Percentiles rank a stretch among this genome's conserved stretches.
phyloP scores from a whole-genome alignment of 1,140 invertebrate species.

The Drosophila bifasciata region DNA sequence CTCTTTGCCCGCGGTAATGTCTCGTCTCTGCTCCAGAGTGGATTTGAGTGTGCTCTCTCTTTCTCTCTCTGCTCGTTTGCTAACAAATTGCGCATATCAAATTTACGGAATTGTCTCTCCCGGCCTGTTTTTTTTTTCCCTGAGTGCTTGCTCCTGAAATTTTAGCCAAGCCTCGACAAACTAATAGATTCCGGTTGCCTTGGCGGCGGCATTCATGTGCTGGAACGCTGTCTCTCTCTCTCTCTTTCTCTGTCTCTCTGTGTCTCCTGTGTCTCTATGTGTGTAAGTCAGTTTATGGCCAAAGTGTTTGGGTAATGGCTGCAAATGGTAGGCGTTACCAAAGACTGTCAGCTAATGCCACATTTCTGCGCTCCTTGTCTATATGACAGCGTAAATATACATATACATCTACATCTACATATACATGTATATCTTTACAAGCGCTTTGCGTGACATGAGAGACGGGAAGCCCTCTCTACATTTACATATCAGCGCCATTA shows the following conservation, averaged over 20 bases:
- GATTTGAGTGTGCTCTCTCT: background rate
- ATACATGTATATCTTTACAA: constrained; percentile 52
- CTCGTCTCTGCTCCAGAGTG: too few relatives aligned
- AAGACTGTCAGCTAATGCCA: constrained; percentile 58
- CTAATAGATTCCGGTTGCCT: constrained; percentile 78
- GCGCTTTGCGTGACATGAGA: constrained; percentile 70
- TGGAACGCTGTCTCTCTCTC: constrained; percentile 4
- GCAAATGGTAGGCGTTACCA: constrained; percentile 74
- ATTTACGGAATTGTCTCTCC: constrained; percentile 75
- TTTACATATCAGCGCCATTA: constrained; percentile 75
- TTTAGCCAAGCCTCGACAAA: constrained; percentile 64
- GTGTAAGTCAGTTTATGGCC: constrained; percentile 33
- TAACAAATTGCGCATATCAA: constrained; percentile 82
- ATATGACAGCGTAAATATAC: constrained; percentile 6
- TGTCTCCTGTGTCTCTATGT: background rate
- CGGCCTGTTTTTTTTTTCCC: constrained; percentile 13
- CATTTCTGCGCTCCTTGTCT: constrained; percentile 56
- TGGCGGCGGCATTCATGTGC: constrained; percentile 10
- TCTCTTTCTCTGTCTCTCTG: background rate
- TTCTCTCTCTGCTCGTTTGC: constrained; percentile 52
- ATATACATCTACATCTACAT: too few relatives aligned
- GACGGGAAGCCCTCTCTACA: constrained; percentile 35
- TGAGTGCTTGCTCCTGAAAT: constrained; percentile 23
- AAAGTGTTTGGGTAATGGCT: constrained; percentile 73
- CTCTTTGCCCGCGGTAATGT: too few relatives aligned